Evolutionary conservation across 30 jellyfish, hydroid and myxozoan genomes (phyloP), one percentile per base, ranked within the genome.

Genomic region (Chironex yamaguchii): DNA sequence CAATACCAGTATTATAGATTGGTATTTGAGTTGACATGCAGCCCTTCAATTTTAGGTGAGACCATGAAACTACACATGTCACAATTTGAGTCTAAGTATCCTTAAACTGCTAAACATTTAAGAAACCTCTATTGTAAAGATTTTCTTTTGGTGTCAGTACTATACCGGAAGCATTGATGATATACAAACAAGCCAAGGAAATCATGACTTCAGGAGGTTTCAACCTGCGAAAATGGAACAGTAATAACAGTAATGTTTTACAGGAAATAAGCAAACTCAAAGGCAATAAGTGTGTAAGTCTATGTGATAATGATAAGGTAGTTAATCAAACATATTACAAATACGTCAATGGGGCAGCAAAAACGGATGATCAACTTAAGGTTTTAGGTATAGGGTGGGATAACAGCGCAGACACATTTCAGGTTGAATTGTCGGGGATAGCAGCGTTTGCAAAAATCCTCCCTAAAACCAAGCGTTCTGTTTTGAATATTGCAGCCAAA

Each of bases 401-500:
- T 32, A 48, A 58, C 25, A 29, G 27, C 26, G 13, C 27, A 27
- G 88, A 75, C 58, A 75, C 50, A 31, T 49, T 75, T 29, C 30
- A 23, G 49, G 29, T 52, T 32, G 82, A 75, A 28, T 52, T 75
- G 52, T 3, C 32, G 26, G 21, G 29, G 17, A 34, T 75, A 23
- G 24, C 13, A 4, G 52, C 3, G 9, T 75, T 75, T 48, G 82
- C 88, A 49, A 50, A 49, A 58, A 21, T 76, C 9, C 62, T 75
- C 31, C 76, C 88, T 27, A 52, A 76, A 34, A 34, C 86, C 48
- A 73, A 73, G 49, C 86, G 86, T 30, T 73, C 86, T 35, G 82
- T 73, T 35, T 73, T 73, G 42, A 36, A 24, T 30, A 20, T 73
- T 20, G 76, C 48, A 6, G 86, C 86, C 32, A 73, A 73, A 48